Percentiles rank a stretch among this genome's conserved stretches.
Evolutionary conservation across 2,797 vertebrate species (phyloP).

Genomic region (Echeneis naucrates): DNA sequence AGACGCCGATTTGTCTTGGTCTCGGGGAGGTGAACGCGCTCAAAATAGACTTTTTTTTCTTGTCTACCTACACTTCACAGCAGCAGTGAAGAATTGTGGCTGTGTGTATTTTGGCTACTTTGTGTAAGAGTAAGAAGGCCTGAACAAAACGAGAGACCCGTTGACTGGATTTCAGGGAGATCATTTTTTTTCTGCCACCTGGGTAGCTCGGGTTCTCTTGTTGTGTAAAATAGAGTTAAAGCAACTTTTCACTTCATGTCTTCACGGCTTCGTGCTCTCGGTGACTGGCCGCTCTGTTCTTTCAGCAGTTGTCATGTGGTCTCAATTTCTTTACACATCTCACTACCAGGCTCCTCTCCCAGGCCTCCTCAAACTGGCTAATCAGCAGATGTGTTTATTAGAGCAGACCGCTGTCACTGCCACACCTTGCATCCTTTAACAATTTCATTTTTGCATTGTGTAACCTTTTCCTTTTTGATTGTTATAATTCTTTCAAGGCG

Average conservation of each 20-base stretch:
- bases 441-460: slow-evolving; percentile 75
- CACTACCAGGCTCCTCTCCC: slow-evolving; percentile 76
- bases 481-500: slow-evolving; percentile 72
- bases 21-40: slow-evolving; percentile 44
- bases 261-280: slow-evolving; percentile 72
- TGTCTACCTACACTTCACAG: slow-evolving; percentile 51
- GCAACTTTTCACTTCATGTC: slow-evolving; percentile 73
- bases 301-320: slow-evolving; percentile 75
- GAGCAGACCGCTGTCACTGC: slow-evolving; percentile 69
- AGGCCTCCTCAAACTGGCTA: slow-evolving; percentile 82
- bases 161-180: slow-evolving; percentile 70
- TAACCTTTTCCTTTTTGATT: slow-evolving; percentile 60
- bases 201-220: slow-evolving; percentile 66
- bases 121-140: slow-evolving; percentile 41
- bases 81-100: slow-evolving; percentile 42
- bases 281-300: slow-evolving; percentile 75
- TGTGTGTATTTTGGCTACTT: slow-evolving; percentile 43
- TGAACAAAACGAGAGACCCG: slow-evolving; percentile 64
- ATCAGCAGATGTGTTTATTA: slow-evolving; percentile 88
- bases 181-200: slow-evolving; percentile 73
- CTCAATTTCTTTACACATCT: slow-evolving; percentile 82
- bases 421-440: slow-evolving; percentile 72
- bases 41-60: slow-evolving; percentile 16
- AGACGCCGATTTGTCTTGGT: slow-evolving; percentile 55
- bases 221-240: slow-evolving; percentile 73